Base-by-base conservation (phyloP, 53 echinoderm and acorn worm genomes). In the Crossaster papposus region DNA sequence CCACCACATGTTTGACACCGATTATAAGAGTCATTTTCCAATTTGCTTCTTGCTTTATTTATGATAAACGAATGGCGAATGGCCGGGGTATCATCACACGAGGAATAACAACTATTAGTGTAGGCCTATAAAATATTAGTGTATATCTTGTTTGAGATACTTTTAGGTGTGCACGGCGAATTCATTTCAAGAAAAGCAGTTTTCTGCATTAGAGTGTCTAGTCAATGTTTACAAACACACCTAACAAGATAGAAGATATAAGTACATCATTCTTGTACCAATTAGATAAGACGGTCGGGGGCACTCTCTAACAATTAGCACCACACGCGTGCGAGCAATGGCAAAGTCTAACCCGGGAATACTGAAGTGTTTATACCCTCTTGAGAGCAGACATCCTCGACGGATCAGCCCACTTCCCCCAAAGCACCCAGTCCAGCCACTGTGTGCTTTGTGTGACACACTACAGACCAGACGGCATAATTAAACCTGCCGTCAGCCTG, bases 161-260 rank as follows among this genome's bases (percentile, higher is more conserved):
- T 68, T n/a, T n/a, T 20, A 28, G 4, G 68, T 28, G 68, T 68
- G 1, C 68, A 68, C 10, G 28, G 72, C 5, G 72, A 26, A 84
- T 84, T 72, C 28, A 72, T 84, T 29, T 84, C 84, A 84, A 30
- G 32, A n/a, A 71, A 71, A 23, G 84, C 84, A 72, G 51, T 31
- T 72, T 84, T 72, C 15, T 84, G 84, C 33, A 84, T 84, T 84
- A 84, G 84, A 22, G 14, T 52, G 84, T 84, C 84, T 84, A 32
- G 84, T 71, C 72, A 52, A 12, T 84, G 84, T 84, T 84, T 84
- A 84, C 84, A 84, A 84, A 84, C 84, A 84, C 84, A 84, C 72
- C 51, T 51, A 38, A 26, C 84, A 71, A 52, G 52, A 53, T n/a
- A n/a, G n/a, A n/a, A n/a, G n/a, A n/a, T n/a, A n/a, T n/a, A n/a